Conservation (phyloP, 2,113 vertebrate species). For the Hypocryptadius cinnamomeus region DNA sequence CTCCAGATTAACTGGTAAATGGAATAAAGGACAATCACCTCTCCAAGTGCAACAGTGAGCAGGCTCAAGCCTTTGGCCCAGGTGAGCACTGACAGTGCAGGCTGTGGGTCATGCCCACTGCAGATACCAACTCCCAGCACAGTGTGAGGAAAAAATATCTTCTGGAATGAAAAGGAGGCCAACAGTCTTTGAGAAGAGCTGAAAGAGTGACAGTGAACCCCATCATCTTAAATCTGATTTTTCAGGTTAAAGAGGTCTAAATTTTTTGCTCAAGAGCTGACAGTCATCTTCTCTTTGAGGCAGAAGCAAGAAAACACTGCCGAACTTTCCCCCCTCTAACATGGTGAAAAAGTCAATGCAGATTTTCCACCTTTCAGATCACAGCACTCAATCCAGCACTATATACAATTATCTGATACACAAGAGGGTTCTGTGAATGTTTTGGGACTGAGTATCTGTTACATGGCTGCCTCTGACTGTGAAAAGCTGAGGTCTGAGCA, state of each 20-base stretch:
- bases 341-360: not conserved
- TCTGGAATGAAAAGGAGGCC: not conserved
- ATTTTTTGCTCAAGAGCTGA: not conserved
- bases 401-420: not conserved
- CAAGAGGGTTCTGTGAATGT: not conserved
- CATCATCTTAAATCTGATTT: not conserved
- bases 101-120: not conserved
- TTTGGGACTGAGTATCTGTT: not conserved
- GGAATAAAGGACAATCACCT: not conserved
- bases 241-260: not conserved
- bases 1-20: not conserved
- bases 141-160: not conserved
- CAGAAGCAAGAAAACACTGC: not conserved
- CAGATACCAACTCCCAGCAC: not conserved
- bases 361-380: not conserved
- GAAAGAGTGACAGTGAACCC: not conserved
- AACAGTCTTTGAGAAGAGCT: not conserved
- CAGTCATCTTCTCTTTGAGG: not conserved
- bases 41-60: not conserved
- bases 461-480: not conserved
- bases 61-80: not conserved
- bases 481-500: not conserved
- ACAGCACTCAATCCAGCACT: not conserved
- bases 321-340: not conserved
- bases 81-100: not conserved